A percentile compares a stretch with the other conserved stretches of the same genome.
Evolutionary conservation across 2,888 invertebrate genomes (phyloP).

Genomic region (Mythimna pallens): DNA sequence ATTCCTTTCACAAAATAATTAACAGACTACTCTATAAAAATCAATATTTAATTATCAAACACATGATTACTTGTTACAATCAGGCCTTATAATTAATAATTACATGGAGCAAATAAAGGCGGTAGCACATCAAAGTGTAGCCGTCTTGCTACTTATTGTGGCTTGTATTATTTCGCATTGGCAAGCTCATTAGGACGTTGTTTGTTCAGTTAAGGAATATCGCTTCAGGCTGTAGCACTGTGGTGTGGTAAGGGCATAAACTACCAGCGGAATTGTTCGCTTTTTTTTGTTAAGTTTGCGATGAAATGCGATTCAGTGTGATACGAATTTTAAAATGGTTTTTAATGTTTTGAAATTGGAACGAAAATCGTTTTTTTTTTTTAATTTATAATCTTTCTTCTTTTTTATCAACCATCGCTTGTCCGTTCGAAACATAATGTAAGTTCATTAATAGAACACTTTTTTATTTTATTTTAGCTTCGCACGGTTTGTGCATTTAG

Average conservation of each 20-base stretch:
- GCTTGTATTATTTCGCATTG: constrained; percentile 72
- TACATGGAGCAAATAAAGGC: constrained; percentile 52
- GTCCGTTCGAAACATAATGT: too few relatives aligned
- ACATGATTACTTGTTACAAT: constrained; percentile 31
- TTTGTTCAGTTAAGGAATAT: constrained; percentile 76
- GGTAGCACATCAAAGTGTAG: constrained; percentile 55
- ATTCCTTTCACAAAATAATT: constrained; percentile 5
- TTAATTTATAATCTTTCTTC: too few relatives aligned
- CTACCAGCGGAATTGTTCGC: constrained; percentile 29
- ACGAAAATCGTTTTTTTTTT: neutral
- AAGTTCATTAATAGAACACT: too few relatives aligned
- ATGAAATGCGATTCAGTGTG: neutral
- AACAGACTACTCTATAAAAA: constrained; percentile 13
- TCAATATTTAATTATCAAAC: constrained; percentile 49
- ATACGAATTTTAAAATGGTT: neutral
- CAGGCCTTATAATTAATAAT: constrained; percentile 43
- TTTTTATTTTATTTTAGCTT: too few relatives aligned
- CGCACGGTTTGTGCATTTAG: too few relatives aligned
- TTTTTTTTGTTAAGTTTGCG: neutral
- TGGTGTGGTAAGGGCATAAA: constrained; percentile 54
- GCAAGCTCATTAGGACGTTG: constrained; percentile 73
- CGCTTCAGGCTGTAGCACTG: constrained; percentile 67
- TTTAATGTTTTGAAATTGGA: neutral
- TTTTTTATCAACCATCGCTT: too few relatives aligned
- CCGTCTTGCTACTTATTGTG: constrained; percentile 46